Evolutionary conservation across 2,888 invertebrate genomes (phyloP).

Genomic region (Helicoverpa assulta): DNA sequence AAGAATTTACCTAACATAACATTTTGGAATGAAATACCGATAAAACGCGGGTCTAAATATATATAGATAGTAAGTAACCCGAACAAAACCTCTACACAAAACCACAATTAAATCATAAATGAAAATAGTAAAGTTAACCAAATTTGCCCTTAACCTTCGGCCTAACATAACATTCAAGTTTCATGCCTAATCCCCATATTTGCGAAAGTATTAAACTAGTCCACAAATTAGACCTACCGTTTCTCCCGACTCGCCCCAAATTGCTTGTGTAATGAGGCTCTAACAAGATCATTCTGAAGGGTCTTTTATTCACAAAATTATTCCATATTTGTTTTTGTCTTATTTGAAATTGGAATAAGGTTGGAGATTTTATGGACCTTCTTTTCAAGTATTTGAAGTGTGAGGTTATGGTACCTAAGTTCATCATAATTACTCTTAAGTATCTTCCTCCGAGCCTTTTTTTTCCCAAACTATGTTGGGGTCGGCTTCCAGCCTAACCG

Average conservation of each 20-base stretch:
- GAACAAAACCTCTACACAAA: background rate
- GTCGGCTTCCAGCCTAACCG: no score
- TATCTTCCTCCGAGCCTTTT: no score
- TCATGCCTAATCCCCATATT: background rate
- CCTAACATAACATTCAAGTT: constrained; percentile 1
- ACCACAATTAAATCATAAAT: background rate
- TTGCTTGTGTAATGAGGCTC: constrained; percentile 2
- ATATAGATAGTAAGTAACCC: no score
- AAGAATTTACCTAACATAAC: background rate
- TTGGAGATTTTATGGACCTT: no score
- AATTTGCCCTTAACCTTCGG: background rate
- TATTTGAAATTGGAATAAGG: background rate
- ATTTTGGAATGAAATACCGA: background rate
- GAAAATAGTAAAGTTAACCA: background rate
- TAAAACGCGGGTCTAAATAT: no score
- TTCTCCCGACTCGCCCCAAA: background rate
- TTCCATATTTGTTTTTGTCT: background rate
- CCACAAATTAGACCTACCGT: background rate
- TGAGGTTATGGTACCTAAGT: no score
- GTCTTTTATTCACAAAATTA: background rate
- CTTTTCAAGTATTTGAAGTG: no score
- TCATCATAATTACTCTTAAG: no score
- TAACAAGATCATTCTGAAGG: constrained; percentile 1
- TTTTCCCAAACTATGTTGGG: no score
- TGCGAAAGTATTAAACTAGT: background rate